Conservation (phyloP, 2,888 invertebrate genomes). For the Ctenicera cuprea region DNA sequence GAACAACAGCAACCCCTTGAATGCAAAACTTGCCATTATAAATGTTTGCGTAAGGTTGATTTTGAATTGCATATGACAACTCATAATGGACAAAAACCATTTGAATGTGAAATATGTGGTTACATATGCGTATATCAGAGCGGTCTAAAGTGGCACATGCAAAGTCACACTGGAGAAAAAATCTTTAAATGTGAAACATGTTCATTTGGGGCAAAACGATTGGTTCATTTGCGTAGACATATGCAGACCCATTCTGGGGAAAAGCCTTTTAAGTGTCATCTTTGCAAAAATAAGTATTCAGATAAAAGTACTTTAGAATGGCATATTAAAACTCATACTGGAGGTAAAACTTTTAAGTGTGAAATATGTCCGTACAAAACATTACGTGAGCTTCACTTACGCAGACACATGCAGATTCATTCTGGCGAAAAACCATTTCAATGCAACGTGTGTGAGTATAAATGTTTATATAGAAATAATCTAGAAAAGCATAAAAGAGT, state of each 20-base stretch:
- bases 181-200: neutral
- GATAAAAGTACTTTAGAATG: neutral
- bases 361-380: neutral
- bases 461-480: neutral
- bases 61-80: neutral
- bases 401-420: neutral
- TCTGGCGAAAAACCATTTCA: slow-evolving; percentile 1
- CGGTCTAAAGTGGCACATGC: neutral
- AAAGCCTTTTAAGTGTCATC: neutral
- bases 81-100: neutral
- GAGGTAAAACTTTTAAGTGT: neutral
- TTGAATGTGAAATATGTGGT: neutral
- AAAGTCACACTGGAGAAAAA: neutral
- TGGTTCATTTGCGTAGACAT: neutral
- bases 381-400: neutral
- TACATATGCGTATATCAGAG: neutral
- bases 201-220: neutral
- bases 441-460: neutral
- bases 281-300: neutral
- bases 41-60: neutral
- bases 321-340: neutral
- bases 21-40: neutral
- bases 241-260: neutral
- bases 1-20: neutral
- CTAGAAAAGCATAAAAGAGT: neutral